These are phyloP conservation scores for Lycaena phlaeas DNA, from an alignment of 2,888 invertebrate genomes.

Conservation along the genomic window DNA sequence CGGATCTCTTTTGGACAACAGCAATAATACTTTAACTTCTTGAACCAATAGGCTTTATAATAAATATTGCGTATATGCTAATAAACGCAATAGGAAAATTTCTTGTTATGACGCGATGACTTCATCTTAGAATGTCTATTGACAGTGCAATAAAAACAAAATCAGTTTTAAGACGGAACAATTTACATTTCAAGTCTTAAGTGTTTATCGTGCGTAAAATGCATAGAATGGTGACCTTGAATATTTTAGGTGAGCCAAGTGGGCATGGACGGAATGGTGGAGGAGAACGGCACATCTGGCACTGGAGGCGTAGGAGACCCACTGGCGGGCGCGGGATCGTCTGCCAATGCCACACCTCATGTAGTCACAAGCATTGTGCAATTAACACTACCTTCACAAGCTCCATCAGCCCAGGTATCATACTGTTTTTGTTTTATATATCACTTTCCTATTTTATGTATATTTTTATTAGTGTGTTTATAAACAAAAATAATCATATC, in stretches of 20 bases:
- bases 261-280: conserved; percentile 93
- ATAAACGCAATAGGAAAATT: conserved; percentile 62
- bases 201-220: conserved; percentile 46
- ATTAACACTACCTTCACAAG: conserved; percentile 80
- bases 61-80: conserved; percentile 45
- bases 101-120: conserved; percentile 55
- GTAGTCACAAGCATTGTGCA: conserved; percentile 87
- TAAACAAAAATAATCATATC: not conserved
- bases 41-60: conserved; percentile 30
- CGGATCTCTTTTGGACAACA: conserved; percentile 56
- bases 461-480: not conserved
- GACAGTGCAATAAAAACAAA: conserved; percentile 41
- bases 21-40: conserved; percentile 25
- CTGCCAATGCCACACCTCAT: conserved; percentile 48
- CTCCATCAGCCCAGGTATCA: conserved; percentile 77
- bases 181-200: conserved; percentile 30
- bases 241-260: conserved; percentile 76
- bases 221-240: conserved; percentile 69
- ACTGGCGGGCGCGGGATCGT: conserved; percentile 44
- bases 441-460: no score
- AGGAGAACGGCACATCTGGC: conserved; percentile 83
- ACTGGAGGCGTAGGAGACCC: conserved; percentile 53
- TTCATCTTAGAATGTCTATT: conserved; percentile 43
- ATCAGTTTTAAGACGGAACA: conserved; percentile 26
- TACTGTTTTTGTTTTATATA: no score